Conservation (phyloP, 2,888 invertebrate genomes). For the Bellardia pandia region DNA sequence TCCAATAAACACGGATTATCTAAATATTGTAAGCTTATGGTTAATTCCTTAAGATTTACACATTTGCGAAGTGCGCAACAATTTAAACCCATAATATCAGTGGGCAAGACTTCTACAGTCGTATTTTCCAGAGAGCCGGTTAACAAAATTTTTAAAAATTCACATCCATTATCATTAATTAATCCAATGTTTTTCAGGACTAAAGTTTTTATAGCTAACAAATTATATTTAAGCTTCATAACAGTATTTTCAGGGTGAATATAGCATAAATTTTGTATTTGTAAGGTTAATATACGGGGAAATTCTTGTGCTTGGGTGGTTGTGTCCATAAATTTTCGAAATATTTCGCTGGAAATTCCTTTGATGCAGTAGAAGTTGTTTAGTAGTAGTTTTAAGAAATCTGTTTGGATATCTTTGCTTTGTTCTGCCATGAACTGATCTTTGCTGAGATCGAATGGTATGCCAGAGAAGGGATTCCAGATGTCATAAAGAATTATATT, state of each 20-base stretch:
- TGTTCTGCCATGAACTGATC: neutral
- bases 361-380: slow-evolving; percentile 9
- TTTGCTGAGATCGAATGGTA: slow-evolving; percentile 8
- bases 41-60: slow-evolving; percentile 20
- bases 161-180: neutral
- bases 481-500: slow-evolving; percentile 38
- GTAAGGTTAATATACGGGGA: slow-evolving; percentile 1
- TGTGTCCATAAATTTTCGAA: neutral
- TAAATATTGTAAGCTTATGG: neutral
- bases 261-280: neutral
- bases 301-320: neutral
- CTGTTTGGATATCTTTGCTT: slow-evolving; percentile 24
- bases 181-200: neutral
- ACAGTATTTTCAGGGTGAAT: neutral
- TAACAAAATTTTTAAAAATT: slow-evolving; percentile 3
- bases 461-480: slow-evolving; percentile 19
- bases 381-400: slow-evolving; percentile 28
- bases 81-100: neutral
- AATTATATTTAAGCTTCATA: neutral
- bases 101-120: neutral
- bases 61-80: neutral
- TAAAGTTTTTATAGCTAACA: neutral
- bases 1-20: neutral
- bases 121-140: neutral
- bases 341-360: slow-evolving; percentile 9